Percentiles rank a stretch among this genome's conserved stretches.
Conservation (phyloP, 2,888 invertebrate genomes). For the Habroteleia sp. region DNA sequence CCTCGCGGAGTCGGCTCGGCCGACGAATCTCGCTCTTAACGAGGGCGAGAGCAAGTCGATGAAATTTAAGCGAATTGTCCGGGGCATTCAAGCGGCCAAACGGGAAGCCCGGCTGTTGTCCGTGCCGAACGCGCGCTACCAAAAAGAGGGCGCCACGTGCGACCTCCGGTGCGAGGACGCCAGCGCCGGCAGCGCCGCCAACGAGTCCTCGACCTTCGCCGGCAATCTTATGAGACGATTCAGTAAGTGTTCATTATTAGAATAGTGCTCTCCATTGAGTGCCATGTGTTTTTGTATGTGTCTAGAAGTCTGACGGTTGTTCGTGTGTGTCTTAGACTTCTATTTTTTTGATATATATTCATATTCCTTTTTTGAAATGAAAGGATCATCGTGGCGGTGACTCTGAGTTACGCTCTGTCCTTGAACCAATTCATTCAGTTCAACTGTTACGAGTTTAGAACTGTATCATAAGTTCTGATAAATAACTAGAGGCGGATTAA, state of each 20-base stretch:
- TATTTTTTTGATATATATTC: conserved; percentile 40
- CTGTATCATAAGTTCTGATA: too few species aligned
- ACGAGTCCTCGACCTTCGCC: conserved; percentile 83
- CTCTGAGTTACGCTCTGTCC: conserved; percentile 10
- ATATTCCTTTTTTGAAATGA: conserved; percentile 7
- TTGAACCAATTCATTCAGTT: too few species aligned
- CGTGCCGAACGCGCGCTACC: conserved; percentile 89
- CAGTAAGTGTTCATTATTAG: conserved; percentile 87
- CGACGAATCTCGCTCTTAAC: conserved; percentile 69
- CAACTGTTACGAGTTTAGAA: too few species aligned
- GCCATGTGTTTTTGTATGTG: conserved; percentile 63
- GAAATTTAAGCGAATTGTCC: conserved; percentile 71
- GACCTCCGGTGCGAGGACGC: conserved; percentile 84
- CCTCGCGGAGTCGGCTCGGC: conserved; percentile 61
- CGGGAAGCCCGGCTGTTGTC: conserved; percentile 88
- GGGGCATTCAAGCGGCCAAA: conserved; percentile 74
- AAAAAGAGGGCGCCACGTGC: conserved; percentile 82
- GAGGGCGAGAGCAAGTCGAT: conserved; percentile 66
- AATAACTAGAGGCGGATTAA: too few species aligned
- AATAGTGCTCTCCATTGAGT: conserved; percentile 68
- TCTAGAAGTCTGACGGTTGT: conserved; percentile 62
- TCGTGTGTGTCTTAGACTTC: conserved; percentile 60
- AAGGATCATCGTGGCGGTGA: conserved; percentile 3
- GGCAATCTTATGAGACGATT: conserved; percentile 91
- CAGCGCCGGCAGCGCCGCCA: conserved; percentile 74